phyloP scores from a whole-genome alignment of 2,797 vertebrate species.

The Mormyrus hasselquistii region DNA sequence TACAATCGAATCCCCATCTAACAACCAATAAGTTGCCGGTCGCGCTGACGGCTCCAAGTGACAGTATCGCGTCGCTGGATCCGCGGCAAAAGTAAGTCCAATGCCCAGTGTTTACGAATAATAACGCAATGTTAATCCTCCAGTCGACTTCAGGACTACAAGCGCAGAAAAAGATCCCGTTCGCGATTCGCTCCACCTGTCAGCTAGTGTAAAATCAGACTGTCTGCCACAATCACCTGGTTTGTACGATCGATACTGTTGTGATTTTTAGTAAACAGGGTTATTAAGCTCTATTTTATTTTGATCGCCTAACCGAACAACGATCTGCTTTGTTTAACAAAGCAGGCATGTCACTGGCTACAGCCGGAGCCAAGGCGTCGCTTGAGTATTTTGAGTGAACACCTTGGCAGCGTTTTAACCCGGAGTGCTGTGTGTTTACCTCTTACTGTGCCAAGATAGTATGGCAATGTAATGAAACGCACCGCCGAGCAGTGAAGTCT shows the following conservation, averaged over 20 bases:
- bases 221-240: background rate
- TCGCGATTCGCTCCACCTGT: background rate
- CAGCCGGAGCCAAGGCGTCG: background rate
- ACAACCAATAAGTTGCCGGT: slow-evolving; percentile 30
- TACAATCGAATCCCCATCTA: slow-evolving; percentile 29
- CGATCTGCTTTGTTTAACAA: background rate
- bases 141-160: slow-evolving; percentile 42
- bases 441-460: background rate
- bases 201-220: background rate
- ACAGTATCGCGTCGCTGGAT: slow-evolving; percentile 50
- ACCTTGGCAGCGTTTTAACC: background rate
- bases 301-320: background rate
- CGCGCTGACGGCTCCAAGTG: slow-evolving; percentile 35
- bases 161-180: background rate
- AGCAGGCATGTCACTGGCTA: background rate
- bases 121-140: background rate
- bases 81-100: slow-evolving; percentile 53
- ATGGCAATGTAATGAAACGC: background rate
- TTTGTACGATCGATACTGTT: background rate
- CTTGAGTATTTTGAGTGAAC: background rate
- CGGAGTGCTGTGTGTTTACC: background rate
- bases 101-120: slow-evolving; percentile 10
- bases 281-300: background rate
- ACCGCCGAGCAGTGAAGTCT: background rate
- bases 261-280: background rate